These are phyloP conservation scores for Proterorhinus semilunaris DNA, from an alignment of 2,113 vertebrate species.

Conservation along the genomic window DNA sequence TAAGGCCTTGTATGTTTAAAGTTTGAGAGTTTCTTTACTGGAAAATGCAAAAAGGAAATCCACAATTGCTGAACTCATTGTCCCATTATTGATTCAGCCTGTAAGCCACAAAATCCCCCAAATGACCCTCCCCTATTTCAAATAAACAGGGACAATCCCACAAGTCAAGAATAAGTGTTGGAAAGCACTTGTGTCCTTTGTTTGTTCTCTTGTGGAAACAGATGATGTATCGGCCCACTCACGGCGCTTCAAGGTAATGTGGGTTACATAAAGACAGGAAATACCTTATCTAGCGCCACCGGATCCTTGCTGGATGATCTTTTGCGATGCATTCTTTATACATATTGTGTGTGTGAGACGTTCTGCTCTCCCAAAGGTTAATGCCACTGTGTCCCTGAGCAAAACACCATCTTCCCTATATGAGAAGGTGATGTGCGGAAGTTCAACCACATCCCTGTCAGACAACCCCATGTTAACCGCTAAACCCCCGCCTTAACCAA, in stretches of 20 bases:
- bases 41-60: not conserved
- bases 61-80: not conserved
- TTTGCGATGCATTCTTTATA: no score
- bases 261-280: conserved; percentile 37
- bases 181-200: conserved; percentile 64
- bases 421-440: no score
- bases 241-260: conserved; percentile 45
- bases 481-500: no score
- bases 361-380: no score
- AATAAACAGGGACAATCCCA: not conserved
- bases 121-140: not conserved
- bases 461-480: no score
- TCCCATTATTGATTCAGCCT: not conserved
- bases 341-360: no score
- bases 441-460: no score
- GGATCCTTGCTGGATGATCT: conserved; percentile 38
- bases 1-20: no score
- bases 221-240: conserved; percentile 44
- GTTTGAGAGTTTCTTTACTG: not conserved
- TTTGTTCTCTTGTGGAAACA: conserved; percentile 74
- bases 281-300: conserved; percentile 65
- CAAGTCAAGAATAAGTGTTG: not conserved
- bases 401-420: no score
- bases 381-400: no score
- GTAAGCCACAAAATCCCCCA: not conserved